These are phyloP conservation scores for Pristionchus fissidentatus DNA, from an alignment of 2,888 invertebrate genomes.

Conservation along the genomic window DNA sequence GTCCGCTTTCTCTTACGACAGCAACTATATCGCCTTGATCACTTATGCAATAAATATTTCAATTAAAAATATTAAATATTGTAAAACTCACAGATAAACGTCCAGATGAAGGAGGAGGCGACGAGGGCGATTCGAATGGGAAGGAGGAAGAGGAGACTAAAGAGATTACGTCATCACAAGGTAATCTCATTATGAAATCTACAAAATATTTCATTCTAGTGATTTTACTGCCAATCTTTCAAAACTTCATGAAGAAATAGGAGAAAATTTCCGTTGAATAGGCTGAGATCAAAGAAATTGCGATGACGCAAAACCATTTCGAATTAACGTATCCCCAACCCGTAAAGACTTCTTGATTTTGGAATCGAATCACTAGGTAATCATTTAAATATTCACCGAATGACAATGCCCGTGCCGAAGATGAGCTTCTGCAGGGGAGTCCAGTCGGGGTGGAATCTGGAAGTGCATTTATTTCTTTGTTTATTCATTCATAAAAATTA, in stretches of 20 bases:
- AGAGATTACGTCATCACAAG: neutral
- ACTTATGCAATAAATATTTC: no score
- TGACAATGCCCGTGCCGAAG: neutral
- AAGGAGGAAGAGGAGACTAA: conserved; percentile 11
- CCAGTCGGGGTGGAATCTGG: conserved; percentile 20
- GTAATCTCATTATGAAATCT: neutral
- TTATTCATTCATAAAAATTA: neutral
- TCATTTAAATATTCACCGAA: neutral
- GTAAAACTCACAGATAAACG: conserved; percentile 20
- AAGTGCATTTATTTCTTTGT: no score
- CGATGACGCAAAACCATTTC: no score
- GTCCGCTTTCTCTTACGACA: no score
- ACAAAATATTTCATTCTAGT: no score
- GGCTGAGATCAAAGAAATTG: no score
- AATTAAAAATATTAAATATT: neutral
- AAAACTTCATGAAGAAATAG: no score
- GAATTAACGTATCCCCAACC: no score
- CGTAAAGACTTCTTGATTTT: no score
- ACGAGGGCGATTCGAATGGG: conserved; percentile 32
- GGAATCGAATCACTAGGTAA: neutral
- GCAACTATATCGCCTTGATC: no score
- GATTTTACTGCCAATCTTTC: no score
- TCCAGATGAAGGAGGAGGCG: conserved; percentile 11
- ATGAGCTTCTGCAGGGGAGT: neutral
- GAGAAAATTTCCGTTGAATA: no score